A percentile compares a stretch with the other conserved stretches of the same genome.
phyloP scores from a whole-genome alignment of 35 echinoderm and acorn worm species.

The Lytechinus variegatus region DNA sequence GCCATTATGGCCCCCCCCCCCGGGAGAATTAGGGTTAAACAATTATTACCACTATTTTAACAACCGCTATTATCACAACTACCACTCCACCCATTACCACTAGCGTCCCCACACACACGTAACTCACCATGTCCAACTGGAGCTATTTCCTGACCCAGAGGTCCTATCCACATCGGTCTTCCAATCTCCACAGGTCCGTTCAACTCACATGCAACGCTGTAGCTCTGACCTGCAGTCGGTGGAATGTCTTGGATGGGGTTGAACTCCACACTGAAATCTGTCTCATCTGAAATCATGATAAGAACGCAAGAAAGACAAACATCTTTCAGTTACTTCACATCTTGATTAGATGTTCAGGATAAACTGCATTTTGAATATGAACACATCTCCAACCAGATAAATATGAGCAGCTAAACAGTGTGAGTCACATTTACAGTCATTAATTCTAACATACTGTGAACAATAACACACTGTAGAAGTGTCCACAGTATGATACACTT shows the following conservation, averaged over 20 bases:
- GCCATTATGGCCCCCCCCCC: no score
- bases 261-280: constrained; percentile 71
- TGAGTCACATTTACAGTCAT: no score
- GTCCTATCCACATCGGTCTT: constrained; percentile 71
- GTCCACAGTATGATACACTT: no score
- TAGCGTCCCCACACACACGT: not conserved
- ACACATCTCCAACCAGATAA: no score
- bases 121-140: constrained; percentile 72
- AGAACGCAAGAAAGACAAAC: not conserved
- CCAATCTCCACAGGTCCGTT: constrained; percentile 64
- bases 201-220: constrained; percentile 67
- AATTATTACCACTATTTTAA: no score
- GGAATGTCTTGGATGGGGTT: constrained; percentile 49
- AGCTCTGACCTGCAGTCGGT: constrained; percentile 58
- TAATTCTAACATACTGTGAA: no score
- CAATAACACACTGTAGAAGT: no score
- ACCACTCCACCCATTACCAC: not conserved
- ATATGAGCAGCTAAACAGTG: no score
- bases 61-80: not conserved
- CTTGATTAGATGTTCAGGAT: no score
- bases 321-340: no score
- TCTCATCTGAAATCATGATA: constrained; percentile 56
- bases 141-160: constrained; percentile 60
- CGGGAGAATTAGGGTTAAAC: no score
- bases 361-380: no score